These are phyloP conservation scores for Venustoraphidia nigricollis DNA, from an alignment of 2,888 invertebrate genomes.

Conservation along the genomic window DNA sequence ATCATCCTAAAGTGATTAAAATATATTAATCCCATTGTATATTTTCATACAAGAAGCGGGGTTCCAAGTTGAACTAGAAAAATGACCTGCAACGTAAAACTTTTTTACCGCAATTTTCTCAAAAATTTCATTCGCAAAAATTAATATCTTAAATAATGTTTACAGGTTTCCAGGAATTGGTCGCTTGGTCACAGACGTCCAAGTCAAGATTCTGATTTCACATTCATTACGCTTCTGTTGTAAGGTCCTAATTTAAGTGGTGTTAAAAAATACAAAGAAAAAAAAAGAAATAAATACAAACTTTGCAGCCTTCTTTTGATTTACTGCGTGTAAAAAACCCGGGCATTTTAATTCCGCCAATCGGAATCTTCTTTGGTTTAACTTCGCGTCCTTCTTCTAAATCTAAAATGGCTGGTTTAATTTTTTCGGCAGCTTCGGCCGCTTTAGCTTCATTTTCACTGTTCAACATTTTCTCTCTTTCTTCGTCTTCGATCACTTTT, in stretches of 20 bases:
- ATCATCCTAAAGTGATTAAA: slow-evolving; percentile 18
- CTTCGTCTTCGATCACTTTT: slow-evolving; percentile 48
- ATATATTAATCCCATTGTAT: no score
- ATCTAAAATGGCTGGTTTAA: slow-evolving; percentile 36
- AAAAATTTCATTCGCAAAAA: no score
- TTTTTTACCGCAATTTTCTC: no score
- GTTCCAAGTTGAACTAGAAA: no score
- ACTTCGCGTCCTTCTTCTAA: slow-evolving; percentile 57
- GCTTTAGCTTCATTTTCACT: slow-evolving; percentile 27
- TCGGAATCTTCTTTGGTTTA: slow-evolving; percentile 68
- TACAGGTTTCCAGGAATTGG: no score
- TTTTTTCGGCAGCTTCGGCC: slow-evolving; percentile 30
- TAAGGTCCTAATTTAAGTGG: no score
- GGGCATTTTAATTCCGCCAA: slow-evolving; percentile 78
- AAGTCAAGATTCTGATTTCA: no score
- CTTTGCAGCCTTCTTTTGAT: slow-evolving; percentile 58
- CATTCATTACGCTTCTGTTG: no score
- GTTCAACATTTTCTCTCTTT: slow-evolving; percentile 43
- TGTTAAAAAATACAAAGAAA: background rate
- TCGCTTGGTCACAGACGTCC: no score
- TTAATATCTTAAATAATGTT: no score
- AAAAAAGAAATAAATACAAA: slow-evolving; percentile 22
- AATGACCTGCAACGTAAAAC: no score
- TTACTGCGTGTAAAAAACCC: slow-evolving; percentile 68
- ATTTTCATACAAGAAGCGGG: no score